Evolutionary conservation across 2,113 vertebrate species (phyloP), one percentile per base, ranked within the genome.

Genomic region (Bos indicus): DNA sequence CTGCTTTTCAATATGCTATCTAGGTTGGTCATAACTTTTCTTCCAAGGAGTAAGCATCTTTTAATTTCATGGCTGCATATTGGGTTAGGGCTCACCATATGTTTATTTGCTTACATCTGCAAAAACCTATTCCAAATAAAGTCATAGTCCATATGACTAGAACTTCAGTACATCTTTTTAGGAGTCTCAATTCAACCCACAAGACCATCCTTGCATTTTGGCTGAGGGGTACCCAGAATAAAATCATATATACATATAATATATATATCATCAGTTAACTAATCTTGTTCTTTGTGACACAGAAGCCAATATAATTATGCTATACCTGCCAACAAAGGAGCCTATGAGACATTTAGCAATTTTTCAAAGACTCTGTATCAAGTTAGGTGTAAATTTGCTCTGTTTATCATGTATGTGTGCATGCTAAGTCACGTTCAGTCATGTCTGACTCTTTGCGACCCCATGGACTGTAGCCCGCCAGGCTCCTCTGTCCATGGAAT

Each of bases 371-470:
- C 17, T 90, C 26, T 64, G 1, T 17, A 16, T 51, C 15, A 67
- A 81, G 17, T 46, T 78, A 85, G 13, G 26, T 46, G 40, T 21
- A 64, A 52, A 80, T 46, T 17, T n/a, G 17, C n/a, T 77, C 25
- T 43, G 64, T 43, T 77, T 77, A 77, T 77, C 74, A 28, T 28
- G 64, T 2, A 23, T 36, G 2, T 36, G n/a, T 71, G 19, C 19
- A 4, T 71, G 64, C n/a, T 71, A 71, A 36, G 64, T 71, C 64
- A 23, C n/a, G 5, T 71, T 71, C 64, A 36, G 2, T 71, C 2
- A 0, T 21, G n/a, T 71, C n/a, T 23, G 9, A 36, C 67, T 23
- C 67, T 36, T 21, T 71, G 67, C 0, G 2, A 40, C 67, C 67
- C n/a, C 0, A 11, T 12, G 10, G 19, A 71, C 67, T 40, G 19